Evolutionary conservation across 2,113 vertebrate species (phyloP).

Genomic region (Sterna hirundo): DNA sequence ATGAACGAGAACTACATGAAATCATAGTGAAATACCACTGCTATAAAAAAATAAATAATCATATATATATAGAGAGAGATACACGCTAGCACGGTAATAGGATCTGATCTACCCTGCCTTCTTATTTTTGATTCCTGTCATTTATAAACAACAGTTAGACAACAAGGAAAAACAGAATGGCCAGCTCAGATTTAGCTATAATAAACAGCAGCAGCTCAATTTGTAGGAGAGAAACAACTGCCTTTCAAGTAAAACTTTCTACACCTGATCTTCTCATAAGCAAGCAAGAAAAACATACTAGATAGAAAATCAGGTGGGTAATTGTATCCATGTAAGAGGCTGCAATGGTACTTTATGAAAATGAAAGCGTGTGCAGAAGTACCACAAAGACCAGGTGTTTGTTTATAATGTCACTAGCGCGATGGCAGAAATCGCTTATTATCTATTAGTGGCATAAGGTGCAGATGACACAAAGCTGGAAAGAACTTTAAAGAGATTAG

Average conservation of each 20-base stretch:
- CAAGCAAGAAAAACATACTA: background rate
- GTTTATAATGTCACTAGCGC: background rate
- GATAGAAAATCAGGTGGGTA: background rate
- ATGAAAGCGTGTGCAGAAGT: rapidly evolving
- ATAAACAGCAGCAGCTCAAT: background rate
- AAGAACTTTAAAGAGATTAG: background rate
- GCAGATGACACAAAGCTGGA: background rate
- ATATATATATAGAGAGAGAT: too few relatives aligned
- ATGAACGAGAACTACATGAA: background rate
- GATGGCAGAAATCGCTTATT: background rate
- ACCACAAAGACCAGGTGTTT: background rate
- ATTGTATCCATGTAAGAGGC: background rate
- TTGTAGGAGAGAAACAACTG: background rate
- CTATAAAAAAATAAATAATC: background rate
- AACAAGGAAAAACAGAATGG: background rate
- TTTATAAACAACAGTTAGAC: background rate
- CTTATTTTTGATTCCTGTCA: background rate
- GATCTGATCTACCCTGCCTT: background rate
- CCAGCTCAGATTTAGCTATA: background rate
- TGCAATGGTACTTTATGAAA: background rate
- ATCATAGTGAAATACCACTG: background rate
- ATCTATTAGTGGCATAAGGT: background rate
- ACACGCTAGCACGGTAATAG: too few relatives aligned
- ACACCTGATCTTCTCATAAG: background rate
- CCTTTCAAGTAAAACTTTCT: background rate